phyloP scores from a whole-genome alignment of 2,113 vertebrate species.

The Peromyscus californicus region DNA sequence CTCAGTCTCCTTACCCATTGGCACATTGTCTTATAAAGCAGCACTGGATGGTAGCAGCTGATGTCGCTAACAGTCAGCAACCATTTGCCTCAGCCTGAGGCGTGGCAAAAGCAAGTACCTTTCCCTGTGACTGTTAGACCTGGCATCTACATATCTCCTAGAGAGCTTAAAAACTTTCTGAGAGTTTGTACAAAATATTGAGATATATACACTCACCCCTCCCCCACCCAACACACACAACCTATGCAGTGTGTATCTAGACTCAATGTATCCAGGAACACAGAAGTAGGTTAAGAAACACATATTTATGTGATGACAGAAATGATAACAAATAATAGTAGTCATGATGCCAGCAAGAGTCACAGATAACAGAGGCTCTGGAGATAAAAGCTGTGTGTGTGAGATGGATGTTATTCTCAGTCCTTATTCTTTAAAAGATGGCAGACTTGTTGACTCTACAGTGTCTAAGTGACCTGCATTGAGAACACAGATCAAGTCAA shows the following conservation, averaged over 20 bases:
- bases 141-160: background rate
- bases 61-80: too few relatives aligned
- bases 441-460: background rate
- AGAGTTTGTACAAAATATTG: background rate
- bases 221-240: background rate
- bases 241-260: too few relatives aligned
- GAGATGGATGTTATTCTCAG: too few relatives aligned
- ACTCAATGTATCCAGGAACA: too few relatives aligned
- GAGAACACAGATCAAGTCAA: too few relatives aligned
- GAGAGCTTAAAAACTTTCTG: background rate
- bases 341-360: background rate
- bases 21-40: background rate
- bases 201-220: fast-evolving
- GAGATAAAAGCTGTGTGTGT: fast-evolving
- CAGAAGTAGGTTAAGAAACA: background rate
- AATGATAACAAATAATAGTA: background rate
- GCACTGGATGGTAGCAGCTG: background rate
- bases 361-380: background rate
- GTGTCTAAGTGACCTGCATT: background rate
- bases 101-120: background rate
- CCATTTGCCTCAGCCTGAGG: background rate
- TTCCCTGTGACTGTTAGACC: background rate
- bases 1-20: background rate
- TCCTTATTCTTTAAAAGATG: background rate
- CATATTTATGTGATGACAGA: background rate